Evolutionary conservation across 2,888 invertebrate genomes (phyloP), one percentile per base, ranked within the genome.

Genomic region (Drosophila nigritarsus): DNA sequence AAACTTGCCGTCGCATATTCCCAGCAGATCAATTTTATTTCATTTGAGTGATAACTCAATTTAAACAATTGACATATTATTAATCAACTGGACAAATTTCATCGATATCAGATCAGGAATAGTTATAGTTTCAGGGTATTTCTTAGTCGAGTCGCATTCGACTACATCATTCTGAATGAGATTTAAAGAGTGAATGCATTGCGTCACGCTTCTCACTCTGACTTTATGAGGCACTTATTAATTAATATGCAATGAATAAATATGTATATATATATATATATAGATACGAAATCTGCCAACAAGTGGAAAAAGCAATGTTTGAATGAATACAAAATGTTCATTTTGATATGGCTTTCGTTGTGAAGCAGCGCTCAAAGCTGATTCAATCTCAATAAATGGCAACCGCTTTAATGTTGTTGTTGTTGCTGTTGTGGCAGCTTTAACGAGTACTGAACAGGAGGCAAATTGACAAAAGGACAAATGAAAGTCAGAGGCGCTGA

Each of bases 401-500:
- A 56, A 50, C 20, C 72, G 53, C 18, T 63, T 71, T 48, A 45
- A 45, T 45, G 45, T 24, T 45, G 45, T 20, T 32, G 15, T 9
- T 9, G 11, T 36, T n/a, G n/a, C n/a, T 38, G 15, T 48, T 65
- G 34, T 7, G 7, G 34, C 40, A 18, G 36, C 24, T 59, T 42
- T 50, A 51, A 40, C 32, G 49, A 27, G 56, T n/a, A 15, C 15
- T 9, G n/a, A 29, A 38, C 59, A 27, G 58, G n/a, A 18, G 56
- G 58, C 54, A 45, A 65, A 29, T 38, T 55, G 34, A 61, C 62
- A 61, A 70, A 73, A 84, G 85, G 82, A 66, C 82, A 68, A 87
- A 64, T 84, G 79, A 82, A 87, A 79, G 88, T 83, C 83, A 64
- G 40, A 34, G 40, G 45, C 61, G 56, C 36, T 62, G 64, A 40